phyloP scores from a whole-genome alignment of 2,888 invertebrate species.

The Callinectes sapidus region DNA sequence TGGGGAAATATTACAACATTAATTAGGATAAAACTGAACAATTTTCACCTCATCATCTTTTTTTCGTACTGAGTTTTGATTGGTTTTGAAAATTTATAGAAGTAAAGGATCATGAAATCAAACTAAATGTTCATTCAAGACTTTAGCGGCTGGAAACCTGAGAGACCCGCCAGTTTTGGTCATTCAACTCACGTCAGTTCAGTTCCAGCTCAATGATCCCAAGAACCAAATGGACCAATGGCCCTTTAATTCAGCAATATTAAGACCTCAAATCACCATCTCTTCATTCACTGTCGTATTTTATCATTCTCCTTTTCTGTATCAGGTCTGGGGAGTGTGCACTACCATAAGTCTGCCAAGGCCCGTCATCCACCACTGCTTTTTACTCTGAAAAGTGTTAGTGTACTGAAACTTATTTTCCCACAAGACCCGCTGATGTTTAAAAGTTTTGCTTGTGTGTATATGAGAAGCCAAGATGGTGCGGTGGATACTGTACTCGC shows the following conservation, averaged over 20 bases:
- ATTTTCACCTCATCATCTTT: neutral
- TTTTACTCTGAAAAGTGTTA: neutral
- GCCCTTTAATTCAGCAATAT: neutral
- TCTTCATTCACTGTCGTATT: neutral
- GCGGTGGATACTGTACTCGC: neutral
- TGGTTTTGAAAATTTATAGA: neutral
- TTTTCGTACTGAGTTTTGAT: neutral
- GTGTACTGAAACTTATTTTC: neutral
- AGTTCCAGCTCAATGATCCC: neutral
- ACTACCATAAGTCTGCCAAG: neutral
- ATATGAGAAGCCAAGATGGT: neutral
- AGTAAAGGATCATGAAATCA: neutral
- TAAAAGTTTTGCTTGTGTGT: neutral
- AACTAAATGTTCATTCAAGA: neutral
- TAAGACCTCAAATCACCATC: neutral
- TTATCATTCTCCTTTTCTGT: neutral
- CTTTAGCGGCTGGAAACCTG: neutral
- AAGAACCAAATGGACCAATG: neutral
- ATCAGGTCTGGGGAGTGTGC: neutral
- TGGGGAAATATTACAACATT: neutral
- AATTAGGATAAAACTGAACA: neutral
- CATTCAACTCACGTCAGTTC: neutral
- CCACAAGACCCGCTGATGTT: neutral
- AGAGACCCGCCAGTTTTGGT: conserved; percentile 8
- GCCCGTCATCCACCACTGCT: neutral